phyloP scores from a whole-genome alignment of 2,888 invertebrate species.

The Trypoxylon attenuatum region DNA sequence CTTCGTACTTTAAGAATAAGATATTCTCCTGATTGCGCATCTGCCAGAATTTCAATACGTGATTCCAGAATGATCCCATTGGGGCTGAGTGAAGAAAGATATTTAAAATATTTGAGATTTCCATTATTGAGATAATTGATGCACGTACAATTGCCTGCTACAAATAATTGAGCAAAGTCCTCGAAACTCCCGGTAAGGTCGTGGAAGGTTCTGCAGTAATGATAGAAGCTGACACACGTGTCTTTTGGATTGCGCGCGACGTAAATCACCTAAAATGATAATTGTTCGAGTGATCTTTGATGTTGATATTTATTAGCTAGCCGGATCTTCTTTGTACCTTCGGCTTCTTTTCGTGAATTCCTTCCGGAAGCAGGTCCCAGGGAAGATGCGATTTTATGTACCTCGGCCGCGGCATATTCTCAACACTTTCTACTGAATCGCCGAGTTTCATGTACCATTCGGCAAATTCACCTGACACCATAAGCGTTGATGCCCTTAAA shows the following conservation, averaged over 20 bases:
- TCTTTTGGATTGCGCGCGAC: conserved; percentile 93
- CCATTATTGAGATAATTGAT: background rate
- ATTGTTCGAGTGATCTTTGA: background rate
- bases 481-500: conserved; percentile 64
- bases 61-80: conserved; percentile 69
- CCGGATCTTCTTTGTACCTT: conserved; percentile 78
- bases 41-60: conserved; percentile 75
- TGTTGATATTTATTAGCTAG: too few species aligned
- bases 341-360: conserved; percentile 78
- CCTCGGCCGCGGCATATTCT: conserved; percentile 81
- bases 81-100: conserved; percentile 55
- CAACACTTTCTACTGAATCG: conserved; percentile 84
- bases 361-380: conserved; percentile 81
- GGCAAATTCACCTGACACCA: conserved; percentile 65
- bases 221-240: conserved; percentile 90
- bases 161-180: conserved; percentile 85
- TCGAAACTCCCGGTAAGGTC: conserved; percentile 80
- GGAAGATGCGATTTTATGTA: conserved; percentile 87
- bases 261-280: conserved; percentile 83
- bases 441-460: conserved; percentile 76
- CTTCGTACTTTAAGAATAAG: conserved; percentile 78
- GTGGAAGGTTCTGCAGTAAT: conserved; percentile 86
- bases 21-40: conserved; percentile 75
- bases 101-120: background rate
- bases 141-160: conserved; percentile 79